Evolutionary conservation across 30 jellyfish, hydroid and myxozoan genomes (phyloP).

Genomic region (Cassiopea andromeda): DNA sequence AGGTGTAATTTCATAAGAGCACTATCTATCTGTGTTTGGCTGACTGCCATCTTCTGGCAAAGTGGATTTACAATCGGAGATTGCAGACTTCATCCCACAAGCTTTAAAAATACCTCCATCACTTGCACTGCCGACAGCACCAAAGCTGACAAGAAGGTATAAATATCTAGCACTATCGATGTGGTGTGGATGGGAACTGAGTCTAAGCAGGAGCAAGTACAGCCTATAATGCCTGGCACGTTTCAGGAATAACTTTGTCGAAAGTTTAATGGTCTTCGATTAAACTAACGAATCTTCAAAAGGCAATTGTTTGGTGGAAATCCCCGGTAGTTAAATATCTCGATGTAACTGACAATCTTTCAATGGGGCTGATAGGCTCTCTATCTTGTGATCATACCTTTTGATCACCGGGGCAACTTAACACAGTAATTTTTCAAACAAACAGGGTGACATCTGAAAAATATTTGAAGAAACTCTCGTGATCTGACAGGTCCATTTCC

Average conservation of each 20-base stretch:
- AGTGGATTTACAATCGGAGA: constrained; percentile 20
- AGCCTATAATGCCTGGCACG: constrained; percentile 35
- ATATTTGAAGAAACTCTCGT: constrained; percentile 45
- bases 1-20: constrained; percentile 60
- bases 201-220: constrained; percentile 9
- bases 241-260: constrained; percentile 46
- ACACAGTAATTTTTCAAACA: constrained; percentile 9
- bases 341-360: constrained; percentile 32
- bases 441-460: constrained; percentile 43
- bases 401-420: constrained; percentile 15
- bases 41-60: constrained; percentile 34
- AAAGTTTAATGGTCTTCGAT: constrained; percentile 60
- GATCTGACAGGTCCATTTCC: constrained; percentile 49
- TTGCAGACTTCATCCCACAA: constrained; percentile 41
- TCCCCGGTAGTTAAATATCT: constrained; percentile 54
- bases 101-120: constrained; percentile 51
- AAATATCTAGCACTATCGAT: constrained; percentile 40
- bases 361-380: constrained; percentile 34
- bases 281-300: background rate
- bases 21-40: constrained; percentile 43
- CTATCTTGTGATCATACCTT: background rate
- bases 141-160: constrained; percentile 31
- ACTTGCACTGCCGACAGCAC: constrained; percentile 58
- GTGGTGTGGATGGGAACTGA: constrained; percentile 48
- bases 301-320: constrained; percentile 41